Percentiles rank a stretch among this genome's conserved stretches.
These are phyloP conservation scores for Laterallus jamaicensis DNA, from an alignment of 2,113 vertebrate genomes.

Conservation along the genomic window DNA sequence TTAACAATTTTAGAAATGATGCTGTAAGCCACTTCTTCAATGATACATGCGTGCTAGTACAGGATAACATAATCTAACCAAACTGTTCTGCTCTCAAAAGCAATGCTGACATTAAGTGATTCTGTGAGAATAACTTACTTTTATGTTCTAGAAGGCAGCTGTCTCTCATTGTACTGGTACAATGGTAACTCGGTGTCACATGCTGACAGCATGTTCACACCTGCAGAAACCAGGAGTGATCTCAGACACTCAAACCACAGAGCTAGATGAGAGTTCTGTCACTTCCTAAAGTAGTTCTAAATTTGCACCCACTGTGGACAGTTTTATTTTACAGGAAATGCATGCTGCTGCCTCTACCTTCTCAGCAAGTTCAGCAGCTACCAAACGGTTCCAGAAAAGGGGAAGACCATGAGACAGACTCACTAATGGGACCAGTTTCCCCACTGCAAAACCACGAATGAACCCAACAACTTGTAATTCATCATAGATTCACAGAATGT, in stretches of 20 bases:
- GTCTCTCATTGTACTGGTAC: neutral
- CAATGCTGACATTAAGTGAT: neutral
- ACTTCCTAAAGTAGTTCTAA: neutral
- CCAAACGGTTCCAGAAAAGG: neutral
- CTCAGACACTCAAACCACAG: neutral
- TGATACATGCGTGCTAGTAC: neutral
- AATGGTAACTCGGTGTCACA: neutral
- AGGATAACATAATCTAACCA: neutral
- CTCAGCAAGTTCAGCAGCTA: neutral
- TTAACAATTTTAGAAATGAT: neutral
- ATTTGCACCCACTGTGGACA: neutral
- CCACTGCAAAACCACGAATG: neutral
- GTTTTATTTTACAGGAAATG: neutral
- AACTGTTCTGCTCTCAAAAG: neutral
- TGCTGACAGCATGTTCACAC: accelerated
- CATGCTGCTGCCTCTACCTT: neutral
- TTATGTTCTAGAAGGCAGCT: neutral
- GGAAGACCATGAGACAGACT: neutral
- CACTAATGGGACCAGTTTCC: neutral
- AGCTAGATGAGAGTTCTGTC: neutral
- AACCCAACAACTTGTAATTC: neutral
- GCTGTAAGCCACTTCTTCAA: neutral
- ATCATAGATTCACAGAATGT: neutral
- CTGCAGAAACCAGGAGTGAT: neutral
- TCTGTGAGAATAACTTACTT: neutral